phyloP scores from a whole-genome alignment of 2,797 vertebrate genomes.

The Platalea minor region DNA sequence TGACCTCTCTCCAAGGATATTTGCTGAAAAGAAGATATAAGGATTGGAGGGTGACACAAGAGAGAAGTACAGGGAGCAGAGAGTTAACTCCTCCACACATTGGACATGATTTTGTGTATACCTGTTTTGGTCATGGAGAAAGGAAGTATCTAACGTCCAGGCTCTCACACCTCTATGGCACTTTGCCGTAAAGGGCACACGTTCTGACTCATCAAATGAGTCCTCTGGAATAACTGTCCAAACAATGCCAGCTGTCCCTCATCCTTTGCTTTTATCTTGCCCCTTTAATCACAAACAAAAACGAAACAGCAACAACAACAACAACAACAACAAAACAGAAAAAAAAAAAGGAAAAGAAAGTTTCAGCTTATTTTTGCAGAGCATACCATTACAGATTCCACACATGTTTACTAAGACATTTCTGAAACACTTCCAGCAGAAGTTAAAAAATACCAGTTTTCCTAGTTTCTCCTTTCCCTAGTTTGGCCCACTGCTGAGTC shows the following conservation, averaged over 20 bases:
- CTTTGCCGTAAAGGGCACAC: not conserved
- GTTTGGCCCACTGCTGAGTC: not conserved
- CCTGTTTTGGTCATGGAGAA: not conserved
- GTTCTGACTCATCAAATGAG: not conserved
- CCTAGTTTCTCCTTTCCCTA: not conserved
- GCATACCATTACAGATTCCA: not conserved
- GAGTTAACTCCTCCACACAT: not conserved
- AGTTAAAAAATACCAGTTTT: not conserved
- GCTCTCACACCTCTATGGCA: not conserved
- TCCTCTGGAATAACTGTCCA: not conserved
- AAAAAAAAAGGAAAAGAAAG: not conserved
- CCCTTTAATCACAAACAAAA: not conserved
- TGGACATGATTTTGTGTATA: not conserved
- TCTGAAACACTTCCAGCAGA: not conserved
- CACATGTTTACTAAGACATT: not conserved
- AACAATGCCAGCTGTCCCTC: not conserved
- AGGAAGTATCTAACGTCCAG: not conserved
- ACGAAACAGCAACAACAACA: too few relatives aligned
- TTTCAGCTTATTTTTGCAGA: not conserved
- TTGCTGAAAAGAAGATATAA: not conserved
- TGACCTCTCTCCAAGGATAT: not conserved
- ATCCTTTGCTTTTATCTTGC: not conserved
- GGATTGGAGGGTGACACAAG: not conserved
- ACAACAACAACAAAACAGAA: not conserved
- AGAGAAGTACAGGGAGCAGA: not conserved